A percentile compares a stretch with the other conserved stretches of the same genome.
Evolutionary conservation across 2,888 invertebrate species (phyloP).

Genomic region (Xiphydria camelus): DNA sequence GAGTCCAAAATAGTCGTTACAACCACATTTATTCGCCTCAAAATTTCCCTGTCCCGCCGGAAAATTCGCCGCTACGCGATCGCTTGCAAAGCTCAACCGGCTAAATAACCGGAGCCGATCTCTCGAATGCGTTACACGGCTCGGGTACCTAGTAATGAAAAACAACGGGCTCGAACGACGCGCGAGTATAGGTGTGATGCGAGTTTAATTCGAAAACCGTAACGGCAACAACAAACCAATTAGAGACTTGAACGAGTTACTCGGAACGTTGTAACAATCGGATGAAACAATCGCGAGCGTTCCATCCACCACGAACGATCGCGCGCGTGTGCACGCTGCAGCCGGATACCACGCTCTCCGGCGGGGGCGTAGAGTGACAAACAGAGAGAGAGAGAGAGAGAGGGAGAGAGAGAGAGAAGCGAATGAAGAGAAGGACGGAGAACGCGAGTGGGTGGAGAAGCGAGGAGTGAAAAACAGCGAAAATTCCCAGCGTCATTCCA

Average conservation of each 20-base stretch:
- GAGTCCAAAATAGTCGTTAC: no score
- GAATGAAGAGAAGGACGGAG: neutral
- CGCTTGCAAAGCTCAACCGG: no score
- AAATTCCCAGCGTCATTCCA: conserved; percentile 40
- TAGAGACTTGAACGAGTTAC: conserved; percentile 35
- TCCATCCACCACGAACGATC: conserved; percentile 13
- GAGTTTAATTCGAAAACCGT: conserved; percentile 8
- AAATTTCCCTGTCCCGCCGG: no score
- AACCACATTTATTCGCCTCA: no score
- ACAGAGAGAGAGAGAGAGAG: conserved; percentile 13
- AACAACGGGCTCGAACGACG: no score
- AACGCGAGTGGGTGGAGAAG: conserved; percentile 9
- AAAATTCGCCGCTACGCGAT: no score
- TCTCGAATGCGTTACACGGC: no score
- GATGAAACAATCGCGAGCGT: conserved; percentile 36
- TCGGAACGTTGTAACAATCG: conserved; percentile 37
- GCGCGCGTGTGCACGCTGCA: conserved; percentile 9
- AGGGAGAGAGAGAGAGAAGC: conserved; percentile 1
- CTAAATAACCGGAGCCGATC: no score
- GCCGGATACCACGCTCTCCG: no score
- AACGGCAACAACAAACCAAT: conserved; percentile 40
- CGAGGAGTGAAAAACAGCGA: conserved; percentile 31
- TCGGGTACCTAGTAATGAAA: no score
- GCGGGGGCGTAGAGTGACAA: conserved; percentile 16
- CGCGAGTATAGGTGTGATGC: no score